Evolutionary conservation across 2,797 vertebrate genomes (phyloP).

Genomic region (Myioborus miniatus): DNA sequence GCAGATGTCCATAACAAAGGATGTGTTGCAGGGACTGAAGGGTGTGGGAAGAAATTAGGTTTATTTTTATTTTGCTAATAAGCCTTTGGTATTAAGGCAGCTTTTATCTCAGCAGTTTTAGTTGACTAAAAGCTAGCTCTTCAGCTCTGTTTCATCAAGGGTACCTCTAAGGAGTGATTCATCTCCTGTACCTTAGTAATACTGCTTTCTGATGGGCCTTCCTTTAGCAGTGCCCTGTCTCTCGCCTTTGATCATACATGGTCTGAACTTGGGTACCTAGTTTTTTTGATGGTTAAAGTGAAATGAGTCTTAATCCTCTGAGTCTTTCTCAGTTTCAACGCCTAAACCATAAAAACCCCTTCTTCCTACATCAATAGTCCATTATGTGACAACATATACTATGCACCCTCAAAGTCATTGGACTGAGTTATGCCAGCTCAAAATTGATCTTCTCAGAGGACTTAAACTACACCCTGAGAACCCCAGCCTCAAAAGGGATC

Average conservation of each 20-base stretch:
- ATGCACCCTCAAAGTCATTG: neutral
- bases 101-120: neutral
- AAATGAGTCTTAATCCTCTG: neutral
- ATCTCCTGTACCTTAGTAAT: neutral
- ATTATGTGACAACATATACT: neutral
- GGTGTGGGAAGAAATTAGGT: neutral
- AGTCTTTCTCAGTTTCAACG: neutral
- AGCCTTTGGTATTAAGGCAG: neutral
- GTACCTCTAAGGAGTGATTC: neutral
- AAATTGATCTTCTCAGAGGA: neutral
- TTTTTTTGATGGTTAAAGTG: neutral
- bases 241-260: neutral
- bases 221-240: neutral
- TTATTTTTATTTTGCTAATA: constrained; percentile 4
- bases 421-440: neutral
- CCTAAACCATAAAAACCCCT: neutral
- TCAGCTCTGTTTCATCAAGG: neutral
- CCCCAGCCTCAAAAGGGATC: neutral
- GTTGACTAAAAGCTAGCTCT: neutral
- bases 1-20: neutral
- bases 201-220: neutral
- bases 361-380: neutral
- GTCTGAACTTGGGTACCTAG: neutral
- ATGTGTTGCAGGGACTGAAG: neutral
- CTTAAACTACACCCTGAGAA: neutral